A percentile compares a stretch with the other conserved stretches of the same genome.
These are phyloP conservation scores for Hoplostethus mediterraneus DNA, from an alignment of 2,797 vertebrate genomes.

Conservation along the genomic window DNA sequence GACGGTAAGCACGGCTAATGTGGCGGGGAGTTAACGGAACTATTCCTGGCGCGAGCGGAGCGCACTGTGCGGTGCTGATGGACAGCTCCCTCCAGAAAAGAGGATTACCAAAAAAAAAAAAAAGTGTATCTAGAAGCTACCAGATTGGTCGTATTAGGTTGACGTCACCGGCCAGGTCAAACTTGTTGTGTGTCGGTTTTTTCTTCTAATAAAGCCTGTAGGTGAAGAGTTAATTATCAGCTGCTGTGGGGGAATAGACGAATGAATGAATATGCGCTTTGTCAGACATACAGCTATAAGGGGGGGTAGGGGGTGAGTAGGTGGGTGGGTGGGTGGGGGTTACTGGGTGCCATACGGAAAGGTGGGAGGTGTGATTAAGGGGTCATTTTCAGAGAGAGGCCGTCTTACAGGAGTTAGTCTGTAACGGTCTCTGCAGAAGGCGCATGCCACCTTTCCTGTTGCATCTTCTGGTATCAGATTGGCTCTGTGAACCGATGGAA, in stretches of 20 bases:
- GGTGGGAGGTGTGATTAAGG: background rate
- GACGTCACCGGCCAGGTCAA: constrained; percentile 69
- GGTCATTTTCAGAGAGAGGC: background rate
- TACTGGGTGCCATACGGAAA: background rate
- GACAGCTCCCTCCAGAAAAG: constrained; percentile 73
- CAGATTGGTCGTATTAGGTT: constrained; percentile 76
- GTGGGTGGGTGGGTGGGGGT: too few relatives aligned
- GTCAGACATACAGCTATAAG: too few relatives aligned
- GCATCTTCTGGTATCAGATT: too few relatives aligned
- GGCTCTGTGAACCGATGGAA: too few relatives aligned
- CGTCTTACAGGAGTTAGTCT: too few relatives aligned
- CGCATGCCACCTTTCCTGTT: too few relatives aligned
- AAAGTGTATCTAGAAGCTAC: constrained; percentile 57
- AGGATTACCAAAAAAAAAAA: constrained; percentile 65
- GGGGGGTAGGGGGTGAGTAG: too few relatives aligned
- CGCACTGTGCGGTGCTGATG: constrained; percentile 66
- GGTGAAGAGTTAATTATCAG: background rate
- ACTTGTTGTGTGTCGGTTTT: constrained; percentile 8
- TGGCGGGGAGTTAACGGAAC: constrained; percentile 46
- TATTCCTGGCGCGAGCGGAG: constrained; percentile 66
- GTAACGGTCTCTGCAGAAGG: too few relatives aligned
- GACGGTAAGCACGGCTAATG: constrained; percentile 61
- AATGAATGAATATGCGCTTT: too few relatives aligned
- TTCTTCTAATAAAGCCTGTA: constrained; percentile 15
- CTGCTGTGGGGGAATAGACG: too few relatives aligned